Evolutionary conservation across 2,113 vertebrate genomes (phyloP).

Genomic region (Phoenicopterus ruber): DNA sequence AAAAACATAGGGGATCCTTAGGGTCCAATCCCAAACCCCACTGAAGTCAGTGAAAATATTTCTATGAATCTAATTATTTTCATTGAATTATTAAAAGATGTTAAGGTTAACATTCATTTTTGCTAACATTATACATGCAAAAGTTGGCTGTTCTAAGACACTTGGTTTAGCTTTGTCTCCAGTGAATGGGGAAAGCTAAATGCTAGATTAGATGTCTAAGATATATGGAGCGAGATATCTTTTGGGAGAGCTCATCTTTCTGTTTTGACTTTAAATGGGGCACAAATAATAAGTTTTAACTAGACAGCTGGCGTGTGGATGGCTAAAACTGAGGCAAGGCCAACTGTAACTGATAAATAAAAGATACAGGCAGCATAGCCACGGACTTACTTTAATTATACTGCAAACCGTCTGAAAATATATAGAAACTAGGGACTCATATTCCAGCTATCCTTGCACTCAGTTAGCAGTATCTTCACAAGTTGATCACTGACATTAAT

Average conservation of each 20-base stretch:
- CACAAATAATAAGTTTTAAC: constrained; percentile 21
- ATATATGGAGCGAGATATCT: neutral
- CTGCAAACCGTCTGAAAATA: neutral
- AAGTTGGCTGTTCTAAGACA: neutral
- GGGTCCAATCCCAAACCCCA: neutral
- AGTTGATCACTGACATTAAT: neutral
- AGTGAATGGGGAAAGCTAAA: neutral
- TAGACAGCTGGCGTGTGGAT: neutral
- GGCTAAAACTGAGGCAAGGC: neutral
- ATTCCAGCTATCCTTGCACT: neutral
- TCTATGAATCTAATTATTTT: neutral
- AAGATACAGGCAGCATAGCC: neutral
- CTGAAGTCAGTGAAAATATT: neutral
- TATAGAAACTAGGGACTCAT: neutral
- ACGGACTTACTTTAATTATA: neutral
- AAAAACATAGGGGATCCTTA: neutral
- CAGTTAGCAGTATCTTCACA: neutral
- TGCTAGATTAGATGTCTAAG: neutral
- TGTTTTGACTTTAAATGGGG: constrained; percentile 29
- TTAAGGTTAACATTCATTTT: neutral
- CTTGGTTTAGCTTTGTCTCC: neutral
- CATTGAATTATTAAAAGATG: neutral
- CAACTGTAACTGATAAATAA: neutral
- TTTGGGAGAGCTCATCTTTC: constrained; percentile 11
- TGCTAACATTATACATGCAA: neutral